These are phyloP conservation scores for Drosophila biarmipes DNA, from an alignment of 1,140 invertebrate species.

Conservation along the genomic window DNA sequence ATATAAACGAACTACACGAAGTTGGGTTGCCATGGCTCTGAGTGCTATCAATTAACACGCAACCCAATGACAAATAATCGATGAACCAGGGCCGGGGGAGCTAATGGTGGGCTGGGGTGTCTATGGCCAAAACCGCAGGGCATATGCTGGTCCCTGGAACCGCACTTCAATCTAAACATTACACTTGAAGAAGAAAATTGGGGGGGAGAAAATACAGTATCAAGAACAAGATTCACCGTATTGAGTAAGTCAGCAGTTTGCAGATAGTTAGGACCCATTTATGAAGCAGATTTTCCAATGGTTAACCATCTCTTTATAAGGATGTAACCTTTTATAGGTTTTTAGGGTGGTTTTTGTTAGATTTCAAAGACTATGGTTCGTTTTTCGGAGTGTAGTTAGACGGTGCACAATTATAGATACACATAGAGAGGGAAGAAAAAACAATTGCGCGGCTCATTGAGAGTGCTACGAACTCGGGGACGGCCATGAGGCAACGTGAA, in stretches of 20 bases:
- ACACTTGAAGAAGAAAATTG: background rate
- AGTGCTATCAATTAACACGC: constrained; percentile 76
- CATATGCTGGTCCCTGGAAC: constrained; percentile 35
- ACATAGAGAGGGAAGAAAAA: constrained; percentile 33
- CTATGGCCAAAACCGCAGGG: constrained; percentile 43
- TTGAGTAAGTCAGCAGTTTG: no score
- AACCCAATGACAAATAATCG: constrained; percentile 75
- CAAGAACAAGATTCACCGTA: no score
- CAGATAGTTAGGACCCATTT: background rate
- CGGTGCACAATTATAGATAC: constrained; percentile 47
- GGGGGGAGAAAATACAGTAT: background rate
- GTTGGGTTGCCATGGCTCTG: constrained; percentile 62
- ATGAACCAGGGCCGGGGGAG: constrained; percentile 45
- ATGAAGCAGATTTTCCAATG: background rate
- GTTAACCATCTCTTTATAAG: no score
- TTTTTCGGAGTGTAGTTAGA: constrained; percentile 35
- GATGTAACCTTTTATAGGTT: no score
- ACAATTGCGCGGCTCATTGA: constrained; percentile 77
- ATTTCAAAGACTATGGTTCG: background rate
- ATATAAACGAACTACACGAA: constrained; percentile 29
- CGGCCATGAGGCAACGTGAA: constrained; percentile 42
- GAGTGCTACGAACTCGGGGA: constrained; percentile 73
- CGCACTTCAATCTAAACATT: constrained; percentile 37
- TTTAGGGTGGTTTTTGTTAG: background rate
- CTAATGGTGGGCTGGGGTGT: background rate